Evolutionary conservation across 2,888 invertebrate species (phyloP).

Genomic region (Sinhomidia bicolor): DNA sequence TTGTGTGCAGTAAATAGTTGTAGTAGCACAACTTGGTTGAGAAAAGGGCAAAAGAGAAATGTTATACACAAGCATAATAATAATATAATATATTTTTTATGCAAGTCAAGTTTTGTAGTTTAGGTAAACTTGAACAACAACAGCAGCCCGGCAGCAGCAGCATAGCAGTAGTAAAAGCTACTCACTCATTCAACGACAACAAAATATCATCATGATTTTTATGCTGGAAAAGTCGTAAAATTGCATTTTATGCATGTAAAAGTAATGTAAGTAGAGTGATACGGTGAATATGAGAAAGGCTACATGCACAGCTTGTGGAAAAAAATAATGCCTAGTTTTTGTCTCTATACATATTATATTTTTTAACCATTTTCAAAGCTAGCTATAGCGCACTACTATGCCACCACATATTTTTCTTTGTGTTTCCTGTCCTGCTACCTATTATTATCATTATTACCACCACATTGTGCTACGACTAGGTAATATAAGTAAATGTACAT

Average conservation of each 20-base stretch:
- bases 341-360: slow-evolving; percentile 1
- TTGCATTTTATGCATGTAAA: slow-evolving; percentile 62
- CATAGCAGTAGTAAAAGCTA: neutral
- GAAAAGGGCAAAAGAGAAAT: no score
- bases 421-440: slow-evolving; percentile 3
- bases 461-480: no score
- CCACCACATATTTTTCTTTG: no score
- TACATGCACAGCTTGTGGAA: neutral
- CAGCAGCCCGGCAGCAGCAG: neutral
- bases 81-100: no score
- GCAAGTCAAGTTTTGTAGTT: neutral
- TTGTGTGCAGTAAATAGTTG: no score
- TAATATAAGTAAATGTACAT: no score
- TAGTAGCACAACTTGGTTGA: no score
- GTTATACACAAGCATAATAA: no score
- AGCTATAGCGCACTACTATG: no score
- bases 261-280: slow-evolving; percentile 60
- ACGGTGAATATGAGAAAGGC: slow-evolving; percentile 16
- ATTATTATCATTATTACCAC: neutral
- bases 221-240: slow-evolving; percentile 58
- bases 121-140: neutral
- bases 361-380: no score
- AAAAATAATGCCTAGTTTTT: slow-evolving; percentile 49
- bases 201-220: slow-evolving; percentile 39
- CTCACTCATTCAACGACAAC: slow-evolving; percentile 21